phyloP scores from a whole-genome alignment of 2,888 invertebrate species.

The Bombyx huttoni region DNA sequence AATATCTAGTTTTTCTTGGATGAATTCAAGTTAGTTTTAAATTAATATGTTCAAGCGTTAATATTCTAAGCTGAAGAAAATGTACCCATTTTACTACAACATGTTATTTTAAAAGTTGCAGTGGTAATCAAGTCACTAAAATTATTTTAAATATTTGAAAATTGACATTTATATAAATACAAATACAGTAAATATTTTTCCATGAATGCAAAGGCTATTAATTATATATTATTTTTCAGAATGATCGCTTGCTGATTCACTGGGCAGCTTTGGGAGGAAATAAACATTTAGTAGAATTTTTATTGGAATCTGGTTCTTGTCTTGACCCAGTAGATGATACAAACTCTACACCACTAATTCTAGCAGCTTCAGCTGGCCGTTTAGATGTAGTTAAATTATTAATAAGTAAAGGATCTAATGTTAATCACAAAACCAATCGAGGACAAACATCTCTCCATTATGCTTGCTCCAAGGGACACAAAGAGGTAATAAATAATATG shows the following conservation, averaged over 20 bases:
- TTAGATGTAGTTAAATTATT: conserved; percentile 77
- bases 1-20: too few species aligned
- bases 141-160: too few species aligned
- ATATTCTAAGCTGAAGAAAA: too few species aligned
- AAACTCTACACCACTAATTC: conserved; percentile 82
- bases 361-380: conserved; percentile 85
- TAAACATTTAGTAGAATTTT: conserved; percentile 77
- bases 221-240: conserved; percentile 57
- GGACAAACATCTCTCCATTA: conserved; percentile 89
- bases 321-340: conserved; percentile 83
- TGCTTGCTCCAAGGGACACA: conserved; percentile 87
- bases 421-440: conserved; percentile 79
- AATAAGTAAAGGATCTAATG: conserved; percentile 77
- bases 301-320: conserved; percentile 77
- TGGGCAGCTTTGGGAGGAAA: conserved; percentile 87
- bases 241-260: conserved; percentile 80
- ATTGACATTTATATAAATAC: too few species aligned
- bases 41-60: too few species aligned
- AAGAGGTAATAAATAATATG: conserved; percentile 60
- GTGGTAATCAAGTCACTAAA: too few species aligned
- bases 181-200: too few species aligned
- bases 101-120: too few species aligned
- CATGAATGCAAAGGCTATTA: not conserved
- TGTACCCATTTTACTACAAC: too few species aligned
- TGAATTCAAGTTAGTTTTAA: too few species aligned